Base-by-base conservation (phyloP, 2,888 invertebrate species). In the Andrena hattorfiana region DNA sequence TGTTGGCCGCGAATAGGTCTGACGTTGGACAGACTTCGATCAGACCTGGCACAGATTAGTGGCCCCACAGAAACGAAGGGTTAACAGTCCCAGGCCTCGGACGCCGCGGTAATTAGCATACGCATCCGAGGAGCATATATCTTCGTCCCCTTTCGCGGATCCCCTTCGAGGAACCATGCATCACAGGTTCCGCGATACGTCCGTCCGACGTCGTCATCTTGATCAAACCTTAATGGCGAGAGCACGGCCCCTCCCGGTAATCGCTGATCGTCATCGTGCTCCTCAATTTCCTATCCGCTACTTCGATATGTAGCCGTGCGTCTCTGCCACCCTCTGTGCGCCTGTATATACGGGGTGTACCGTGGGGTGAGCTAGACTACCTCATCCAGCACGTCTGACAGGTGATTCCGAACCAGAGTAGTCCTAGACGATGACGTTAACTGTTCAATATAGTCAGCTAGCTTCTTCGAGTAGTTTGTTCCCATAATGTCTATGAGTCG, bases 221-320 rank as follows among this genome's bases (percentile, higher is more conserved):
- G 85, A 71, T 87, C 82, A 68, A 69, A 68, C 80, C 81, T 81
- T 75, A 84, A 79, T 84, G 74, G 77, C 42, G 56, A 28, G 67
- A 49, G 32, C 20, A 30, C 8, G 32, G 48, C 1, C 26, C 10
- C 13, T 10, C 49, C 26, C 70, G 74, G 75, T 78, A 73, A 81
- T 83, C 82, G 70, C 59, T 32, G 81, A 76, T 84, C 82, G 74
- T 70, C 81, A 77, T 83, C 79, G 76, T 62, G 66, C 35, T 48
- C 69, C 83, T 81, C 88, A 91, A 91, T 91, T 90, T 90, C 90
- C 90, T 89, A 90, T 83, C 84, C 87, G 86, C 84, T 85, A 88
- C 81, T 87, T 88, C 83, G 89, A 89, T 85, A 51, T 79, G 69
- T 64, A 59, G 32, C 62, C 63, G n/a, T 28, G 56, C 56, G 56